Percentiles rank a stretch among this genome's conserved stretches.
Conservation (phyloP, 1,140 invertebrate genomes). For the Zophobas morio region DNA sequence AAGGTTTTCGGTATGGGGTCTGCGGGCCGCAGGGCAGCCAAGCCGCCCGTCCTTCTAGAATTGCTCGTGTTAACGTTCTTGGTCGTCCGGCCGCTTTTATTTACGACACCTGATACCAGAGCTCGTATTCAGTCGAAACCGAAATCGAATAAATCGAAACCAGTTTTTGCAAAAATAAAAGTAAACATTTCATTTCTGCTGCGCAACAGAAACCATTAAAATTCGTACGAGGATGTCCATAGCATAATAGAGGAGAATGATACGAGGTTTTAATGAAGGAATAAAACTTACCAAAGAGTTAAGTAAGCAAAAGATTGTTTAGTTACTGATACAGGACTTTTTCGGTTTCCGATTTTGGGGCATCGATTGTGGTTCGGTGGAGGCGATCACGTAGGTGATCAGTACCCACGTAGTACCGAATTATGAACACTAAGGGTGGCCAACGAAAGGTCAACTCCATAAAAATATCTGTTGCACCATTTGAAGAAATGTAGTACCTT, state of each 20-base stretch:
- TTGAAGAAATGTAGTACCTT: no score
- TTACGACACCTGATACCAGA: slow-evolving; percentile 46
- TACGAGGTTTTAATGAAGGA: background rate
- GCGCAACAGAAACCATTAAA: slow-evolving; percentile 21
- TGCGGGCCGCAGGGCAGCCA: slow-evolving; percentile 3
- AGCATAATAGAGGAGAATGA: slow-evolving; percentile 2
- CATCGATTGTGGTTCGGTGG: no score
- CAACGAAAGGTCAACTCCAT: no score
- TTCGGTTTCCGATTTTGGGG: no score
- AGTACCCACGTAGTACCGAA: no score
- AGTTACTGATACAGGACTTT: no score
- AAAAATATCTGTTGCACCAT: no score
- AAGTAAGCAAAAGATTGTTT: no score
- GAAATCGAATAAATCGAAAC: slow-evolving; percentile 48
- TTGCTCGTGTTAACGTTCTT: slow-evolving; percentile 40
- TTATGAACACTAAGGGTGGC: no score
- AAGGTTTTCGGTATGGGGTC: slow-evolving; percentile 18
- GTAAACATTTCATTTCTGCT: slow-evolving; percentile 35
- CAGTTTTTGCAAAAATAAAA: slow-evolving; percentile 46
- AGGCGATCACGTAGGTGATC: no score
- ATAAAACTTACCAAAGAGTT: background rate
- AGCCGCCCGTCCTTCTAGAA: slow-evolving; percentile 36
- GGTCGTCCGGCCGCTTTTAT: slow-evolving; percentile 34
- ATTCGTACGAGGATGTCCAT: slow-evolving; percentile 1
- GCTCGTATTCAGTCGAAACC: slow-evolving; percentile 43